Conservation (phyloP, 2,888 invertebrate species). For the Camptogramma bilineatum region DNA sequence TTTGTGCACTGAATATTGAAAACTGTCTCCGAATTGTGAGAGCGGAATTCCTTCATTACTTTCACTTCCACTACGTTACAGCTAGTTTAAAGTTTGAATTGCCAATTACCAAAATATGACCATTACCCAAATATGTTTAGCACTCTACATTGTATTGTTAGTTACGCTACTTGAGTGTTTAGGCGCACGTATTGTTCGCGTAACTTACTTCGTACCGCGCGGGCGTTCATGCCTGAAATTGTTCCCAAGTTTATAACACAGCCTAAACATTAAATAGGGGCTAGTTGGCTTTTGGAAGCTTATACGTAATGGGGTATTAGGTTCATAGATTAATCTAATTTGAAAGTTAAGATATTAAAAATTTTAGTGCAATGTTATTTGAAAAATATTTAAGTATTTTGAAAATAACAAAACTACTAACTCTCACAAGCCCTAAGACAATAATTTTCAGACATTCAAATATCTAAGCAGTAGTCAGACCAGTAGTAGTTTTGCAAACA, state of each 20-base stretch:
- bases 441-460: too few species aligned
- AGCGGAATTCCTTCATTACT: too few species aligned
- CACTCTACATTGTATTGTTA: slow-evolving; percentile 12
- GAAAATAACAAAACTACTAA: too few species aligned
- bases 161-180: slow-evolving; percentile 28
- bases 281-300: slow-evolving; percentile 15
- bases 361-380: neutral
- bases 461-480: too few species aligned
- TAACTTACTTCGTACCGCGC: slow-evolving; percentile 26
- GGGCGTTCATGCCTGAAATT: slow-evolving; percentile 54
- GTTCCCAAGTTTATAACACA: slow-evolving; percentile 44
- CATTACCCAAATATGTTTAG: neutral
- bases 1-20: too few species aligned
- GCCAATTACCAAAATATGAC: neutral
- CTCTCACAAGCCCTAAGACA: too few species aligned
- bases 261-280: slow-evolving; percentile 26
- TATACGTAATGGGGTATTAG: slow-evolving; percentile 8
- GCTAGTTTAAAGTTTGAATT: neutral
- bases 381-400: neutral
- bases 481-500: too few species aligned
- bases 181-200: slow-evolving; percentile 37
- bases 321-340: neutral
- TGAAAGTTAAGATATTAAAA: neutral
- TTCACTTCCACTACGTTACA: neutral
- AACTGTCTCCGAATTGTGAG: too few species aligned